These are phyloP conservation scores for Nebria brevicollis DNA, from an alignment of 2,888 invertebrate genomes.

Conservation along the genomic window DNA sequence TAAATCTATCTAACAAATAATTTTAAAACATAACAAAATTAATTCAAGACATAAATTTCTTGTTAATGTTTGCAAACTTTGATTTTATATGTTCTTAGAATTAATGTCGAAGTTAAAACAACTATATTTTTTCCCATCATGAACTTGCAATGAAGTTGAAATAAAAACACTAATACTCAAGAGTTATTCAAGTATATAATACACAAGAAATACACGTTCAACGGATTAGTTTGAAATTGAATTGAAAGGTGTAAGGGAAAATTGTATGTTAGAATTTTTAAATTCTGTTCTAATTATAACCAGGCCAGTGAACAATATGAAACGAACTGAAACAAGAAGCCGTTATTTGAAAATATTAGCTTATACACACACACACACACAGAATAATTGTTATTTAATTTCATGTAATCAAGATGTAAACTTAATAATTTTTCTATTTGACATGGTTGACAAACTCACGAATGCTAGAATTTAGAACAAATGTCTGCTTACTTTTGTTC, in stretches of 20 bases:
- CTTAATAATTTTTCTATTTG: not conserved
- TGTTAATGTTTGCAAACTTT: too few species aligned
- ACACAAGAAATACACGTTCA: slow-evolving; percentile 8
- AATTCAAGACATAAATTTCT: too few species aligned
- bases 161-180: not conserved
- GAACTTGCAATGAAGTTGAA: not conserved
- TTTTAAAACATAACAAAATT: too few species aligned
- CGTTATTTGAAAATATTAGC: slow-evolving; percentile 31
- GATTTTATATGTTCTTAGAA: too few species aligned
- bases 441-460: not conserved
- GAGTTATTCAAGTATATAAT: not conserved
- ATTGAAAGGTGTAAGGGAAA: slow-evolving; percentile 31
- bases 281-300: slow-evolving; percentile 34
- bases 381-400: slow-evolving; percentile 39
- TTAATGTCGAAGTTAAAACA: not conserved
- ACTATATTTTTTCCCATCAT: not conserved
- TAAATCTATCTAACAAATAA: too few species aligned
- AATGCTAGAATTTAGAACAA: not conserved
- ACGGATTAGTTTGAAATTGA: slow-evolving; percentile 17
- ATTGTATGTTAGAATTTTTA: slow-evolving; percentile 18
- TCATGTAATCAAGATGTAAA: slow-evolving; percentile 20
- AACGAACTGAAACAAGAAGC: slow-evolving; percentile 17
- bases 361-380: not conserved
- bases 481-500: not conserved
- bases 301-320: slow-evolving; percentile 30